phyloP scores from a whole-genome alignment of 2,888 invertebrate species.

The Buathra laborator region DNA sequence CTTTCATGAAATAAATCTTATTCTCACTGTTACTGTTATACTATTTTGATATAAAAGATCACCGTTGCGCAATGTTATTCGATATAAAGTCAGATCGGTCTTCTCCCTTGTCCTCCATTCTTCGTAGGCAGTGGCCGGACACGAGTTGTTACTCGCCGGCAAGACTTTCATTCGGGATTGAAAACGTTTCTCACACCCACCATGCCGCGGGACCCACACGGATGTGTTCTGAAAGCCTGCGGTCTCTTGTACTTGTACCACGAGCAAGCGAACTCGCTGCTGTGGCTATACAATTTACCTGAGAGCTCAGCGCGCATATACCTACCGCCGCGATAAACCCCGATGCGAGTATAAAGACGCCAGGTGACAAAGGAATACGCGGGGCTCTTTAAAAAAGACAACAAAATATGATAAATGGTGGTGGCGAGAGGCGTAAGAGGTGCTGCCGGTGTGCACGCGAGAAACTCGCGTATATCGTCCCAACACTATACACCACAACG shows the following conservation, averaged over 20 bases:
- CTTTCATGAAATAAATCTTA: constrained; percentile 32
- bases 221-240: constrained; percentile 47
- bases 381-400: constrained; percentile 79
- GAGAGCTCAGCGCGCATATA: constrained; percentile 68
- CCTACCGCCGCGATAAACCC: constrained; percentile 80
- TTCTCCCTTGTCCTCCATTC: constrained; percentile 37
- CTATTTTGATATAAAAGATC: constrained; percentile 46
- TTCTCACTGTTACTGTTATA: constrained; percentile 8
- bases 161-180: constrained; percentile 43
- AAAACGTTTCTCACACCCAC: constrained; percentile 61
- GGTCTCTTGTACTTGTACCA: constrained; percentile 25
- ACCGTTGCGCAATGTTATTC: constrained; percentile 44
- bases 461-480: constrained; percentile 39
- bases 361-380: constrained; percentile 78
- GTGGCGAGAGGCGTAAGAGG: constrained; percentile 58
- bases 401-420: constrained; percentile 83
- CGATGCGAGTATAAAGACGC: constrained; percentile 77
- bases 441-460: constrained; percentile 62
- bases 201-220: constrained; percentile 37
- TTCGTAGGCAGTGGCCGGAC: constrained; percentile 51
- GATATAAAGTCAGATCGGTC: constrained; percentile 25
- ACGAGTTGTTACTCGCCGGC: constrained; percentile 50
- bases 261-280: constrained; percentile 42
- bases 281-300: constrained; percentile 71
- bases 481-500: constrained; percentile 38